A percentile compares a stretch with the other conserved stretches of the same genome.
Conservation (phyloP, 2,888 invertebrate species). For the Cephus pygmeus region DNA sequence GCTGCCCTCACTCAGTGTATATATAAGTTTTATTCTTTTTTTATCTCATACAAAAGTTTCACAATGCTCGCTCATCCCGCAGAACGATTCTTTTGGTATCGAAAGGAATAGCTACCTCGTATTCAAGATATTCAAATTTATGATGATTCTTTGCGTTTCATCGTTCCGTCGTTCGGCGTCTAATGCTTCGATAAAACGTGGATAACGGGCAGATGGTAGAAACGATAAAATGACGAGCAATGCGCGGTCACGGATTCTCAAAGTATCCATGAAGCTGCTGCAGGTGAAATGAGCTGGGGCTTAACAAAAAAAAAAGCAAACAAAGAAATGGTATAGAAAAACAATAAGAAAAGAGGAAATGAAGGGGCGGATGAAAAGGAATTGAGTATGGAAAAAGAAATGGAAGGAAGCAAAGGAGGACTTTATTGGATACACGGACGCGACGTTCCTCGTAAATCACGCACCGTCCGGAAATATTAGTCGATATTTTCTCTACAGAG, state of each 20-base stretch:
- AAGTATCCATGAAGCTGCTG: background rate
- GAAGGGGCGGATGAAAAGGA: background rate
- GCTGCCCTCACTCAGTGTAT: background rate
- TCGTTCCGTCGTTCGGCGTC: background rate
- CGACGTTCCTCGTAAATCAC: too few relatives aligned
- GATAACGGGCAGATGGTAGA: background rate
- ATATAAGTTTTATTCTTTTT: background rate
- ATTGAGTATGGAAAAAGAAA: background rate
- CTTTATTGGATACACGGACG: too few relatives aligned
- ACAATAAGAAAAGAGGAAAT: background rate
- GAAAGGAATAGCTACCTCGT: background rate
- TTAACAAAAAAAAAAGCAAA: background rate
- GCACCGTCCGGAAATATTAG: too few relatives aligned
- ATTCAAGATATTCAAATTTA: background rate
- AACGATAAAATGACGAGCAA: background rate
- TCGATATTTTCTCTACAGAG: too few relatives aligned
- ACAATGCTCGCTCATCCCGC: background rate
- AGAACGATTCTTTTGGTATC: background rate
- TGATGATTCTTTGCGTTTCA: background rate
- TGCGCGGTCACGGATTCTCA: background rate
- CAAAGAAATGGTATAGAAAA: background rate
- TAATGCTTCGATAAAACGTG: background rate
- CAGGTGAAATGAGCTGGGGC: background rate
- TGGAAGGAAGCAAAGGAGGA: background rate
- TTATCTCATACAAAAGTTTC: background rate